These are phyloP conservation scores for Hermatobates lingyangjiaoensis DNA, from an alignment of 1,140 invertebrate species.

Conservation along the genomic window DNA sequence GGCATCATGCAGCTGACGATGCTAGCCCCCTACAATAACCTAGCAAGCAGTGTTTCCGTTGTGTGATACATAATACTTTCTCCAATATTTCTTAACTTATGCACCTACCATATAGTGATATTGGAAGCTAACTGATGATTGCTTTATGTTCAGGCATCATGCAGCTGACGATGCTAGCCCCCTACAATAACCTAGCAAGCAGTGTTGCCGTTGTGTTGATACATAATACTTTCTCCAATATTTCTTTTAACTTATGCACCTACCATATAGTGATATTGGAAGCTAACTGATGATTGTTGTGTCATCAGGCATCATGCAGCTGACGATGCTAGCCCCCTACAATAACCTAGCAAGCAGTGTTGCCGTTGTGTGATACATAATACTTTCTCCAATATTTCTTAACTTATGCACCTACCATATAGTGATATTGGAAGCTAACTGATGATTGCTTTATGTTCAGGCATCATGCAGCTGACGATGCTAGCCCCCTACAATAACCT, in stretches of 20 bases:
- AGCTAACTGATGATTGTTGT: too few species aligned
- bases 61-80: neutral
- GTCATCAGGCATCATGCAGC: conserved; percentile 32
- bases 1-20: conserved; percentile 36
- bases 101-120: neutral
- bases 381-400: neutral
- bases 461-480: conserved; percentile 35
- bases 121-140: neutral
- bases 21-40: conserved; percentile 34
- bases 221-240: neutral
- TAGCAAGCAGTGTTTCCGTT: conserved; percentile 34
- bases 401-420: neutral
- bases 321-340: conserved; percentile 34
- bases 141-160: conserved; percentile 30
- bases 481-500: conserved; percentile 36
- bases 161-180: conserved; percentile 34
- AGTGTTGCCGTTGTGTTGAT: too few species aligned
- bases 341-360: conserved; percentile 35
- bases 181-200: conserved; percentile 33
- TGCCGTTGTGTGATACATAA: conserved; percentile 23
- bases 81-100: neutral
- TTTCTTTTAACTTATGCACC: neutral
- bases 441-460: conserved; percentile 20
- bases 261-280: neutral
- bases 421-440: neutral